Evolutionary conservation across 53 echinoderm and acorn worm species (phyloP).

Genomic region (Antedon mediterranea): DNA sequence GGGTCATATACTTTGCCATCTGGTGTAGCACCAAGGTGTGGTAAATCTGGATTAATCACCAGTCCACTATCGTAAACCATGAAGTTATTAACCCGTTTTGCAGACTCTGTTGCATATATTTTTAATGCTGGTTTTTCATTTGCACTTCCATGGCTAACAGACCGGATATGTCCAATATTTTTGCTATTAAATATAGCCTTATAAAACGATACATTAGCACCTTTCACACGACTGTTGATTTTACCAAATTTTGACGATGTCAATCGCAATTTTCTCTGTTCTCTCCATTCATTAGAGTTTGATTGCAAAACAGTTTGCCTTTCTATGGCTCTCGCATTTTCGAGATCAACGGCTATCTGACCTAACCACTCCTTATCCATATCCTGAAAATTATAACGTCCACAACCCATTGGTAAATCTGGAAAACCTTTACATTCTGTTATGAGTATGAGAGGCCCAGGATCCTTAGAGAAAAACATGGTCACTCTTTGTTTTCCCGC

Average conservation of each 20-base stretch:
- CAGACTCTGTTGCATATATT: not conserved
- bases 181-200: not conserved
- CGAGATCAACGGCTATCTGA: not conserved
- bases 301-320: too few species aligned
- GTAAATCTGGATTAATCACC: not conserved
- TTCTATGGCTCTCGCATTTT: not conserved
- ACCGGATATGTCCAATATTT: not conserved
- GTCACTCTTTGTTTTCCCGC: not conserved
- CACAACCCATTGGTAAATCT: not conserved
- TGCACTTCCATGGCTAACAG: not conserved
- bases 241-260: not conserved
- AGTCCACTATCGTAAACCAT: not conserved
- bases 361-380: not conserved
- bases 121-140: too few species aligned
- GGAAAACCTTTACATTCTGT: not conserved
- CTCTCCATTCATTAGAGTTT: too few species aligned
- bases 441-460: not conserved
- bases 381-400: not conserved
- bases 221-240: not conserved
- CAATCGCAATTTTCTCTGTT: not conserved
- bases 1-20: conserved; percentile 29
- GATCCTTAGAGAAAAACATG: not conserved
- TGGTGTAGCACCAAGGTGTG: conserved; percentile 28
- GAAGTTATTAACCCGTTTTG: not conserved
- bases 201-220: not conserved